A percentile compares a stretch with the other conserved stretches of the same genome.
Conservation (phyloP, 2,888 invertebrate genomes). For the Agapostemon virescens region DNA sequence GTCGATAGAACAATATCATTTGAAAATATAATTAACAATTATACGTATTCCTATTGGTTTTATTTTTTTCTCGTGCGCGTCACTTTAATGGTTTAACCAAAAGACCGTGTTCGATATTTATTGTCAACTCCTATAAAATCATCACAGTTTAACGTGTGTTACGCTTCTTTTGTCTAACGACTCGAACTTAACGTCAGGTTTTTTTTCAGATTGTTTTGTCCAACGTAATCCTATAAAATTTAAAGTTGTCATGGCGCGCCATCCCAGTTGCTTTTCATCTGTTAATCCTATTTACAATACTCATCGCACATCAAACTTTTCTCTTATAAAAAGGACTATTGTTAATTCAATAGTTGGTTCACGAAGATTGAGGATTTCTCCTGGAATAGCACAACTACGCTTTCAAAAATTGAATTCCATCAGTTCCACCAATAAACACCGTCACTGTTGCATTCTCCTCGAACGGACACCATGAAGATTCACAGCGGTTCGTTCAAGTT, state of each 20-base stretch:
- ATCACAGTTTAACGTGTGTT: conserved; percentile 50
- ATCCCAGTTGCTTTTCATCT: conserved; percentile 2
- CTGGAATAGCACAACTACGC: conserved; percentile 31
- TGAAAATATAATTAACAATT: conserved; percentile 47
- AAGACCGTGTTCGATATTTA: conserved; percentile 48
- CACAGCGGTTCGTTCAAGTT: conserved; percentile 12
- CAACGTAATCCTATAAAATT: conserved; percentile 39
- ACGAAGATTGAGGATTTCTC: conserved; percentile 12
- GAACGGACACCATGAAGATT: conserved; percentile 10
- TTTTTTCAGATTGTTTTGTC: conserved; percentile 2
- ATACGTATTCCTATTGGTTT: conserved; percentile 4
- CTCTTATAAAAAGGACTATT: conserved; percentile 53
- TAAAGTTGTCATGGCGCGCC: conserved; percentile 39
- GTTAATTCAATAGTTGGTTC: conserved; percentile 34
- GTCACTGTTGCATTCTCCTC: conserved; percentile 34
- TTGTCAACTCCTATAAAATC: conserved; percentile 51
- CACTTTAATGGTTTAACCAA: conserved; percentile 27
- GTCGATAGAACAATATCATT: conserved; percentile 35
- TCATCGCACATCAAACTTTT: conserved; percentile 31
- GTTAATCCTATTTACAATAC: conserved; percentile 47
- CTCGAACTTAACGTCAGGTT: neutral
- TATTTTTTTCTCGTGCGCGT: conserved; percentile 28
- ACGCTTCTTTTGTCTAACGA: conserved; percentile 1
- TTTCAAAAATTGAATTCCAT: conserved; percentile 29
- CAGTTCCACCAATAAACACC: conserved; percentile 48